Evolutionary conservation across 1,140 invertebrate species (phyloP), one percentile per base, ranked within the genome.

Genomic region (Homarus americanus): DNA sequence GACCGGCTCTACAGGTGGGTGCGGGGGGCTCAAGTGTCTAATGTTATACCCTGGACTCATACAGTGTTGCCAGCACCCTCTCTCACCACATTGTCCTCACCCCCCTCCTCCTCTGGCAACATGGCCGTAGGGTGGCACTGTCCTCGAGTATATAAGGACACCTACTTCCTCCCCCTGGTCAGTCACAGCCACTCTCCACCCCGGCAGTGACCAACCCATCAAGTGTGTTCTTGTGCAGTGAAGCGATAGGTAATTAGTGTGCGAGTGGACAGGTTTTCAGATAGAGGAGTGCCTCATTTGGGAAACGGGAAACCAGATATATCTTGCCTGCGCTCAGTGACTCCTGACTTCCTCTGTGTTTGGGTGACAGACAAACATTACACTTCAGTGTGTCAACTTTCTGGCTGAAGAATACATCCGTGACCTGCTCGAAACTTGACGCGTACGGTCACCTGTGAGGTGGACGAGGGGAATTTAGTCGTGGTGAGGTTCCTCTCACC

Each of bases 131-230:
- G 58, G 58, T 63, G 58, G 63, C 63, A 69, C n/a, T 69, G 63
- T 69, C 63, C 63, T 69, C 63, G 63, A 32, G 63, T 69, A 69
- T 69, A 69, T 69, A 69, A 69, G 63, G 63, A 32, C 63, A 69
- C 63, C 63, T 69, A 32, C 63, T 28, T 32, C 63, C 28, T 9
- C 63, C 63, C 32, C 63, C 24, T 66, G 63, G 63, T 32, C 63
- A 69, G n/a, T 34, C 63, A 69, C n/a, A 32, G 63, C n/a, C 28
- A 32, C 63, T 69, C 63, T 9, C 5, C 63, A 7, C n/a, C 63
- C 5, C 63, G 63, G 7, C 63, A 69, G 53, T 63, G 58, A 63
- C 58, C 24, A 5, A 49, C 44, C 44, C 44, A 49, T 49, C 44
- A 20, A 20, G 44, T 10, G 44, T 58, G 53, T 20, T 1, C 24